Evolutionary conservation across 2,888 invertebrate genomes (phyloP), one percentile per base, ranked within the genome.

Genomic region (Eudasyphora cyanicolor): DNA sequence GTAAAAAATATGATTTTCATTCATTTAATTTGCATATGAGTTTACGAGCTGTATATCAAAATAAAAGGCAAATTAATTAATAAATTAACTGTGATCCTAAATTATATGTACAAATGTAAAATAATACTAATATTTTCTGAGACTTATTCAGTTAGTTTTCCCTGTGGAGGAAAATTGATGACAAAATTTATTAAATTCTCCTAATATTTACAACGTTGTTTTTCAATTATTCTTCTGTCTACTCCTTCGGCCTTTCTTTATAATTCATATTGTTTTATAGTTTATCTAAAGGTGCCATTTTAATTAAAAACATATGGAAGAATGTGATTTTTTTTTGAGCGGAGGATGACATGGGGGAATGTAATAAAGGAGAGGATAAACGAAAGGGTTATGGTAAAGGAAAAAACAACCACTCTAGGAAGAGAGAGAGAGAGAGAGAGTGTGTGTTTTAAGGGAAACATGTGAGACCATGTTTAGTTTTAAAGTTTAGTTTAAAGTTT

Each of bases 301-400:
- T 62, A 81, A 62, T 73, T 76, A 71, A 80, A 84, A 85, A 85
- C 60, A 85, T 86, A 84, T 88, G 87, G 87, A 89, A 88, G 88
- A 87, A 89, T 87, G 82, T 87, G 86, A 86, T 85, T 85, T 70
- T 67, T 81, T 24, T 51, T 57, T 84, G 10, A 3, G 5, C 12
- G 21, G 27, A 79, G 64, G 64, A 27, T n/a, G n/a, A n/a, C n/a
- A n/a, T n/a, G n/a, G 3, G 14, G 14, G 60, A 12, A 29, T 42
- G 12, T 45, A n/a, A 8, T 42, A 51, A 60, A 21, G 14, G n/a
- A 49, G 38, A 32, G 38, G 10, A 8, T 24, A 45, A 5, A 54
- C 12, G 71, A 27, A 54, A 1, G 4, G 51, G 51, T 49, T 49
- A 12, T 45, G 45, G 45, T 4, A n/a, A 12, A 45, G 45, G 45